Evolutionary conservation across 2,113 vertebrate genomes (phyloP), one percentile per base, ranked within the genome.

Genomic region (Phalacrocorax pelagicus): DNA sequence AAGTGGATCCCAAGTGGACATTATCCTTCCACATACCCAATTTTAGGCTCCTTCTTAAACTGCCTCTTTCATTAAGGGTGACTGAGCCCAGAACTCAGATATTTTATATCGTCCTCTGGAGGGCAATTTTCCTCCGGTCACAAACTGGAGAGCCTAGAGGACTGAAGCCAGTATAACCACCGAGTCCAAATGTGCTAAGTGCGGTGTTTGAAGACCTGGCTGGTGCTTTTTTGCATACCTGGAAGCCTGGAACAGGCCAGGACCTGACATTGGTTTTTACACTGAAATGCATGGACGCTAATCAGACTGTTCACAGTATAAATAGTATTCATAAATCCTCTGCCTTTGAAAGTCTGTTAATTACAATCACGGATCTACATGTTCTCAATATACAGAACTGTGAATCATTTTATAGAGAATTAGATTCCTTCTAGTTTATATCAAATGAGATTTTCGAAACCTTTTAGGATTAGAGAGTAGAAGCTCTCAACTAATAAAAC

Each of bases 141-240:
- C 1, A 2, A 22, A 49, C 62, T 36, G 47, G 15, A 42, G 47
- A 92, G n/a, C 46, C 34, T 12, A 15, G 75, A 70, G 55, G 34
- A 63, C 71, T 0, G 1, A 24, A 42, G 40, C 34, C 54, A 46
- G 38, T 36, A 9, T 18, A 62, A 47, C 24, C 29, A 36, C 38
- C 0, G 3, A 34, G n/a, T 21, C 15, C 10, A 54, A 55, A 32
- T 10, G 17, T 15, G 5, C 12, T 15, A 8, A n/a, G 7, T 10
- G 10, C 0, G 2, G 30, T 36, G n/a, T 69, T 36, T 54, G 19
- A 44, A 23, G 40, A 59, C 5, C 18, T 46, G n/a, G 23, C 10
- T 58, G 23, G 20, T 54, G 52, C 30, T 63, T 72, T 63, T 61
- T 58, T 38, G 34, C 23, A 32, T 34, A 75, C 15, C 57, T 71